A percentile compares a stretch with the other conserved stretches of the same genome.
These are phyloP conservation scores for Aramus guarauna DNA, from an alignment of 2,113 vertebrate genomes.

Conservation along the genomic window DNA sequence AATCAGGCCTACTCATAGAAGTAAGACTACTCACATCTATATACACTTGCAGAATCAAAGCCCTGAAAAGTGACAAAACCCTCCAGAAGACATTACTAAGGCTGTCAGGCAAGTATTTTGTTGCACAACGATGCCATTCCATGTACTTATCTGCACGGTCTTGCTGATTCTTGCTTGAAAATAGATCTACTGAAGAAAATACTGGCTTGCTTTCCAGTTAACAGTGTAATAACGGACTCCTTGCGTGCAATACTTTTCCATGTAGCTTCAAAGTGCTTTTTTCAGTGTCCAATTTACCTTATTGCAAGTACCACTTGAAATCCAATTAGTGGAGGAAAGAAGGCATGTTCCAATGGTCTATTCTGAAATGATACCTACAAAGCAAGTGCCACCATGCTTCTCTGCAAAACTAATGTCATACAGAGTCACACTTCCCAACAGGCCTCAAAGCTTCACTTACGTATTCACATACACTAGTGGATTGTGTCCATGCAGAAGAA, in stretches of 20 bases:
- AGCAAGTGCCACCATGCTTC: not conserved
- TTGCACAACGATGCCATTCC: not conserved
- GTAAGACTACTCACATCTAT: not conserved
- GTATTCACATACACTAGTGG: rapidly evolving
- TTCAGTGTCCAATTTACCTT: not conserved
- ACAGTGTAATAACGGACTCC: not conserved
- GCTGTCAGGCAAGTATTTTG: not conserved
- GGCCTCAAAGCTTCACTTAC: not conserved
- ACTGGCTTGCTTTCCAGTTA: not conserved
- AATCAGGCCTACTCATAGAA: not conserved
- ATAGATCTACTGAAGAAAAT: not conserved
- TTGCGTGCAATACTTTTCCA: not conserved
- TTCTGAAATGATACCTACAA: not conserved
- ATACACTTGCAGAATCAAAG: not conserved
- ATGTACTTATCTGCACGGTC: not conserved
- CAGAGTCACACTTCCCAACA: not conserved
- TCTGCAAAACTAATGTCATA: not conserved
- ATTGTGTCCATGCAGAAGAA: rapidly evolving
- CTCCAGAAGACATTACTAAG: not conserved
- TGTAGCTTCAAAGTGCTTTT: not conserved
- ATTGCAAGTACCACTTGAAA: not conserved
- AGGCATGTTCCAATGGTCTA: not conserved
- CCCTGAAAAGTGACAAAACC: not conserved
- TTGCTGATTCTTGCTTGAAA: not conserved
- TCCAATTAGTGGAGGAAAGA: not conserved